phyloP scores from a whole-genome alignment of 2,113 vertebrate genomes.

The Mus musculus region GRCm39 chr1:133843501-133844000 shows the following conservation, averaged over 20 bases:
- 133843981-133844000: constrained; percentile 59
- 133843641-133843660: not conserved
- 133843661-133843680: not conserved
- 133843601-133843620: not conserved
- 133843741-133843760: not conserved
- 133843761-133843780: not conserved
- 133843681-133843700: constrained; percentile 6
- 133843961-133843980: constrained; percentile 64
- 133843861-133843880: no score
- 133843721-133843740: constrained; percentile 53
- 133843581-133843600: not conserved
- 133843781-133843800: not conserved
- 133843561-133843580: not conserved
- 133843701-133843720: not conserved
- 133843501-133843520: not conserved
- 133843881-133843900: not conserved
- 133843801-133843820: not conserved
- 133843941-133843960: constrained; percentile 55
- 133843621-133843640: not conserved
- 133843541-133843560: not conserved
- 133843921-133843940: constrained; percentile 4
- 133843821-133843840: not conserved
- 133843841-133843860: not conserved
- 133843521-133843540: not conserved
- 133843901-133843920: constrained; percentile 20